Base-by-base conservation (phyloP, 2,113 vertebrate species). In the Gallinago paraguaiae region DNA sequence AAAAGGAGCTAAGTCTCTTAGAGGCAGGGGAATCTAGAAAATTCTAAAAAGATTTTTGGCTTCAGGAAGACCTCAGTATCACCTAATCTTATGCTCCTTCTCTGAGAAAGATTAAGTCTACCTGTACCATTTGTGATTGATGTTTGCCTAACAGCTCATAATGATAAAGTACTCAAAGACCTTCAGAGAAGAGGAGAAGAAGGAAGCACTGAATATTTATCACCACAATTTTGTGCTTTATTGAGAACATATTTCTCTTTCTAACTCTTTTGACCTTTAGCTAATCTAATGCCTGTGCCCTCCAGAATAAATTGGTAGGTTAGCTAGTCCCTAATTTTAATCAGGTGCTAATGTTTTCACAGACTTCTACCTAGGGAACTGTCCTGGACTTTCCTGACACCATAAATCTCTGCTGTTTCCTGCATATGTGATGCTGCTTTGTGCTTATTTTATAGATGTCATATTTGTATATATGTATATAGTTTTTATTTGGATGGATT, bases 171-270 rank as follows among this genome's bases (percentile, higher is more conserved):
- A 56, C 48, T 78, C 70, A 20, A 83, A 96, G 80, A 78, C 82
- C 72, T 96, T 93, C 46, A 77, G 69, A 57, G 78, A 86, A 83
- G 87, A 78, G 53, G 7, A 82, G 30, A n/a, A 63, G 70, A 37
- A 63, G 16, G 31, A 85, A 85, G 71, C 1, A 3, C 56, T 95
- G 92, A 86, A 90, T 96, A 86, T 90, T 94, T 95, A 95, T 92
- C 18, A 24, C 64, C 64, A 90, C 60, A 80, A 4, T 90, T 96
- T 43, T 92, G 45, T 86, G 48, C 76, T 88, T 95, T 93, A 78
- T 67, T 82, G 61, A 84, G 75, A 88, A 69, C 31, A 50, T 57
- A 39, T 92, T 94, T 95, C 39, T 30, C 57, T 59, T 93, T 82
- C 80, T 86, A 90, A 63, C 59, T 74, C 41, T 63, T 74, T 83